Base-by-base conservation (phyloP, 2,888 invertebrate genomes). In the Electrophaes corylata region DNA sequence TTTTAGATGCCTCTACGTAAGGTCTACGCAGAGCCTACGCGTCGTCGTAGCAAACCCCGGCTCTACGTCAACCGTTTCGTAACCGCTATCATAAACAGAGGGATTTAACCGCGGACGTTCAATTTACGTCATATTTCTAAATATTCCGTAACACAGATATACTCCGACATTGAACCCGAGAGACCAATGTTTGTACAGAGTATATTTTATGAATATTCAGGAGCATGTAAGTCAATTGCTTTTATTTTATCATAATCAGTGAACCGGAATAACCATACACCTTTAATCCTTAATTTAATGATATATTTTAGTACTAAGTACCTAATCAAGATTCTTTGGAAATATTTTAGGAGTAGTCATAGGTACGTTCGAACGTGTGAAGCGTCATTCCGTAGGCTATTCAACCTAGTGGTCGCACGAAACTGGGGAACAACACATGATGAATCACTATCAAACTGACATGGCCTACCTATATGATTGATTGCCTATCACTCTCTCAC, bases 81-180 rank as follows among this genome's bases (percentile, higher is more conserved):
- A 44, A 57, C 48, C 44, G 41, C 50, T 60, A 49, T 40, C 40
- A 57, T 50, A 48, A 54, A 53, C 41, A 35, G 29, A 12, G 18
- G 53, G 60, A 51, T 66, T 56, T 41, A 41, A 60, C 19, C 19
- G 39, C 48, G 50, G 48, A 53, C 47, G 44, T 51, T 12, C 45
- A 53, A 56, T 35, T 44, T 23, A 35, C 51, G 60, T 64, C 62
- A 60, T 60, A 66, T 48, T 54, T 60, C 33, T 54, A 54, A 56
- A 59, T 59, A 41, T 40, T 52, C 56, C 46, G 10, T 55, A 57
- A 43, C 55, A 60, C 60, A 47, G 54, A 35, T 57, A 53, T 55
- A 43, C 40, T 44, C 26, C 43, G 64, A 62, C 64, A 64, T 61
- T 66, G 66, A 64, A 62, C 66, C 48, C 59, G 58, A 40, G 58